Percentiles rank a stretch among this genome's conserved stretches.
Evolutionary conservation across 1,140 invertebrate genomes (phyloP).

Genomic region (Pomacea maculata): DNA sequence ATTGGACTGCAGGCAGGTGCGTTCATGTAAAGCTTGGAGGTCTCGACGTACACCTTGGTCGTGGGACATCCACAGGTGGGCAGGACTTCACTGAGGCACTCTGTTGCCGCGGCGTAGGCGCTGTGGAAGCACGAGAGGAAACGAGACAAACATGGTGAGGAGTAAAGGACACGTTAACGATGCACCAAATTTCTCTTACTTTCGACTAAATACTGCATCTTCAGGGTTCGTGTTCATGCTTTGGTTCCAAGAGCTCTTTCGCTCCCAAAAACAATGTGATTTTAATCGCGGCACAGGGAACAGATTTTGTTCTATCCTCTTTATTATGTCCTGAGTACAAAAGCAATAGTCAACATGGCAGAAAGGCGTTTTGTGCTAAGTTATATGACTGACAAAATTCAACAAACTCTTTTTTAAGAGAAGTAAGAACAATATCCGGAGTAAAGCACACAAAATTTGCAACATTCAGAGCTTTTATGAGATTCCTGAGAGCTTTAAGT

Average conservation of each 20-base stretch:
- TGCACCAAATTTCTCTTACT: background rate
- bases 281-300: too few species aligned
- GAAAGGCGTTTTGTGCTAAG: too few species aligned
- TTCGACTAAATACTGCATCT: background rate
- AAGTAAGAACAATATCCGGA: background rate
- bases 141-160: background rate
- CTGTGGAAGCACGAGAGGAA: background rate
- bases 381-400: too few species aligned
- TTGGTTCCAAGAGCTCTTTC: too few species aligned
- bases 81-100: conserved; percentile 5
- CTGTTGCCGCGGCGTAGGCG: background rate
- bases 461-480: background rate
- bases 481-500: too few species aligned
- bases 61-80: conserved; percentile 14
- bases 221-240: too few species aligned
- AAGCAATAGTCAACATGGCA: too few species aligned
- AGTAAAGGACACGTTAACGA: too few species aligned
- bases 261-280: too few species aligned
- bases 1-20: background rate
- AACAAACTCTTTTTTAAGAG: background rate
- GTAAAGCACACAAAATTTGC: background rate
- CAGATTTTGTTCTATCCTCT: too few species aligned
- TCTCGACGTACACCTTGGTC: conserved; percentile 2
- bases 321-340: too few species aligned
- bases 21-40: background rate